Conservation (phyloP, 2,113 vertebrate species). For the Melanostigma gelatinosum region DNA sequence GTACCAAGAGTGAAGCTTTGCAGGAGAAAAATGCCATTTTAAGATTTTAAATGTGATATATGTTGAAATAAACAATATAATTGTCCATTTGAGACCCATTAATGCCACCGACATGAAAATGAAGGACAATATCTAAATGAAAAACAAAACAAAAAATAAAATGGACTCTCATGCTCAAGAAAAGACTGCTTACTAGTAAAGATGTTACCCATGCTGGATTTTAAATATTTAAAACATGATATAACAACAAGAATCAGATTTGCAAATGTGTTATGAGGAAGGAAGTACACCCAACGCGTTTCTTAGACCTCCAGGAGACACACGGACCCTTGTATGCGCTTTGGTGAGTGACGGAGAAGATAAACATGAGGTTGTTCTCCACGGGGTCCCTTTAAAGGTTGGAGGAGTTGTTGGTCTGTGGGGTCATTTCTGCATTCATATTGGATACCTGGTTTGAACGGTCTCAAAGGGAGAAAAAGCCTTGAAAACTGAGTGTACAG, state of each 20-base stretch:
- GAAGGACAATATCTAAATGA: neutral
- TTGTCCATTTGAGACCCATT: neutral
- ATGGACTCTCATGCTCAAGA: neutral
- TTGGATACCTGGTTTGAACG: neutral
- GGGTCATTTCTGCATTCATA: neutral
- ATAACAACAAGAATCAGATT: neutral
- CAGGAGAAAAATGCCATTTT: neutral
- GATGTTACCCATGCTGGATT: neutral
- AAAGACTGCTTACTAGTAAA: neutral
- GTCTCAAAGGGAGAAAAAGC: slow-evolving; percentile 15
- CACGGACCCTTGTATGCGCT: neutral
- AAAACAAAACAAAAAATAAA: neutral
- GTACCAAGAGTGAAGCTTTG: slow-evolving; percentile 2
- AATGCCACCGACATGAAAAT: neutral
- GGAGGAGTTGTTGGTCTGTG: neutral
- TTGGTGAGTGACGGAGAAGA: neutral
- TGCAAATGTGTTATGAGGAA: neutral
- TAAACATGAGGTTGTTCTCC: neutral
- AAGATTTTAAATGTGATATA: neutral
- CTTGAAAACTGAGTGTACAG: slow-evolving; percentile 46
- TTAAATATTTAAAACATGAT: neutral
- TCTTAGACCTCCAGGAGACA: neutral
- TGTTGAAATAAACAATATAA: neutral
- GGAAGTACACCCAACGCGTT: neutral
- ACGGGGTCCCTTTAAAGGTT: neutral